phyloP scores from a whole-genome alignment of 2,797 vertebrate genomes.

The Hippopotamyrus pictus region DNA sequence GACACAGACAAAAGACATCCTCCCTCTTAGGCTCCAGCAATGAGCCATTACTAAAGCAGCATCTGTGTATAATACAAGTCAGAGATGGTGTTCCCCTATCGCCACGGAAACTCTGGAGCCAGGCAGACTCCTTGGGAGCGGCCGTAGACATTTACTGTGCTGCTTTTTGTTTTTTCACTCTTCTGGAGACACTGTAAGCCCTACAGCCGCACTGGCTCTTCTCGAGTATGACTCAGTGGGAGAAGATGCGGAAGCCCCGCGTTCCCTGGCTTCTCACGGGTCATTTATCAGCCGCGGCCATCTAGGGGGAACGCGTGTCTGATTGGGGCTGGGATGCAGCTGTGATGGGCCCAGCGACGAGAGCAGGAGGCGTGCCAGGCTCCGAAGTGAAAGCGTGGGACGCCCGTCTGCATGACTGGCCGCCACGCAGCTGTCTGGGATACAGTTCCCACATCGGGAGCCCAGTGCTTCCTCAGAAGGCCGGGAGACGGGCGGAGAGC shows the following conservation, averaged over 20 bases:
- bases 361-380: not conserved
- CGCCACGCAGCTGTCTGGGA: constrained; percentile 10
- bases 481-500: constrained; percentile 14
- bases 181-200: not conserved
- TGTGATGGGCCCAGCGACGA: constrained; percentile 31
- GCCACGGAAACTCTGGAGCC: not conserved
- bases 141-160: not conserved
- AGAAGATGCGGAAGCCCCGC: constrained; percentile 6
- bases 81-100: not conserved
- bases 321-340: constrained; percentile 40
- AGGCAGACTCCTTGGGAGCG: not conserved
- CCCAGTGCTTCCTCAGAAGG: constrained; percentile 28
- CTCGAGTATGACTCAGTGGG: constrained; percentile 21
- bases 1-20: not conserved
- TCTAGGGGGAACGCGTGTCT: constrained; percentile 18
- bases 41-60: not conserved
- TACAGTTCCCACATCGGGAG: constrained; percentile 31
- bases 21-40: not conserved
- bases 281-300: constrained; percentile 42
- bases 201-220: constrained; percentile 27
- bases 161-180: not conserved
- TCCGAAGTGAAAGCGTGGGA: constrained; percentile 18
- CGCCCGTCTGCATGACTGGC: constrained; percentile 14
- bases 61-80: not conserved
- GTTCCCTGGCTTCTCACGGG: constrained; percentile 17